These are phyloP conservation scores for Fregata magnificens DNA, from an alignment of 2,113 vertebrate species.

Conservation along the genomic window DNA sequence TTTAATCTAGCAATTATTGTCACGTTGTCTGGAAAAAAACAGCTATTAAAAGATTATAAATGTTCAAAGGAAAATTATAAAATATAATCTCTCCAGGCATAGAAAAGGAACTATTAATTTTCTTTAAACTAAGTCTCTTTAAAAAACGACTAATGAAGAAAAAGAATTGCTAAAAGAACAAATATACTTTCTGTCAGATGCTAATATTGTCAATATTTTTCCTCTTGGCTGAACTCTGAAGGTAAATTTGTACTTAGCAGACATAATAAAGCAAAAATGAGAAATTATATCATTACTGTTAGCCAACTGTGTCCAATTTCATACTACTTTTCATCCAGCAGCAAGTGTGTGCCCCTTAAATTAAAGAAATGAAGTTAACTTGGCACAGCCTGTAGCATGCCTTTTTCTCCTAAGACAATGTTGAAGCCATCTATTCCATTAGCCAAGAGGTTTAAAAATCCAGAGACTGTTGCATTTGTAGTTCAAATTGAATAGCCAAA, in stretches of 20 bases:
- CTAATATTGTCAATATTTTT: not conserved
- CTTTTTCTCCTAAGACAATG: not conserved
- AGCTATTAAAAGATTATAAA: conserved; percentile 52
- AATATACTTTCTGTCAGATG: not conserved
- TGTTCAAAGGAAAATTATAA: conserved; percentile 32
- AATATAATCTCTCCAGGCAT: not conserved
- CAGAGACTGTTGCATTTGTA: not conserved
- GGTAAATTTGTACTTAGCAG: conserved; percentile 15
- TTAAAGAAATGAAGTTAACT: not conserved
- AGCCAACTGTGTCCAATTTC: not conserved
- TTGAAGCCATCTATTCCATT: not conserved
- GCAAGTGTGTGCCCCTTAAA: not conserved
- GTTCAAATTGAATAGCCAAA: not conserved
- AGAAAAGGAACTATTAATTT: not conserved
- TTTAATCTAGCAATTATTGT: conserved; percentile 27
- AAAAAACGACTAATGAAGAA: not conserved
- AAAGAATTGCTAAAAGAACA: not conserved
- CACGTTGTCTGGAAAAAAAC: not conserved
- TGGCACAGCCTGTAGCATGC: not conserved
- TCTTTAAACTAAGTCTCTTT: conserved; percentile 5
- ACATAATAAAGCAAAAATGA: conserved; percentile 12
- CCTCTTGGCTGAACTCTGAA: not conserved
- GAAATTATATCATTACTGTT: not conserved
- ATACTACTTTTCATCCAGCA: not conserved
- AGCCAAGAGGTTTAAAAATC: not conserved